Base-by-base conservation (phyloP, 2,113 vertebrate genomes). In the Tympanuchus pallidicinctus region DNA sequence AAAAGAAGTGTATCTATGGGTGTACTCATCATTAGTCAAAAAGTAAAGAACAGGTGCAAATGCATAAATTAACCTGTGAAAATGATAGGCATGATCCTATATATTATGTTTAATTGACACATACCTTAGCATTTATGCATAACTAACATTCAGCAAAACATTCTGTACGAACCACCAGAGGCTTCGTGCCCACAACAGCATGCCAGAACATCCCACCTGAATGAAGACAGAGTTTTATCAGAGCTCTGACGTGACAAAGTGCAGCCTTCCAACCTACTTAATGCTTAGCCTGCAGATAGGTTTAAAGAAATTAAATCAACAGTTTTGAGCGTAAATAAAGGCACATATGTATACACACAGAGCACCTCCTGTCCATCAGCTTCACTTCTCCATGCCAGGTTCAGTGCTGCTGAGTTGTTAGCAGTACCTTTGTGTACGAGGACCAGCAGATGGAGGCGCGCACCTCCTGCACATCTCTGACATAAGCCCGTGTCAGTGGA, bases 401-500 rank as follows among this genome's bases (percentile, higher is more conserved):
- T 64, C 61, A 63, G 48, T 3, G 45, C 47, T 63, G 66, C 30
- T 40, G 5, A 0, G 22, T 30, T 6, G 30, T 5, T 9, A 13
- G 71, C 59, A 60, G 38, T 61, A 27, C n/a, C 9, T 20, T 17
- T 2, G 1, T 15, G 3, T 4, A 5, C 13, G 27, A 15, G 8
- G 21, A 22, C 7, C 10, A 34, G 28, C 2, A 50, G 21, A 59
- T 38, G 27, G 18, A 22, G 20, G 12, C 34, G 4, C 0, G 4
- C 11, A 50, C 42, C 14, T 5, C 10, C 40, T 27, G 13, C 22
- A 2, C 8, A 24, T 18, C 2, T 2, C 24, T 32, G 9, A 34
- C 30, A 5, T 34, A 7, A 9, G 18, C 48, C 48, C 1, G 0
- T 24, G 9, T 25, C 43, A 5, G 13, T 6, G 11, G 30, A 42